Conservation (phyloP, 2,797 vertebrate genomes). For the Silurus lanzhouensis region DNA sequence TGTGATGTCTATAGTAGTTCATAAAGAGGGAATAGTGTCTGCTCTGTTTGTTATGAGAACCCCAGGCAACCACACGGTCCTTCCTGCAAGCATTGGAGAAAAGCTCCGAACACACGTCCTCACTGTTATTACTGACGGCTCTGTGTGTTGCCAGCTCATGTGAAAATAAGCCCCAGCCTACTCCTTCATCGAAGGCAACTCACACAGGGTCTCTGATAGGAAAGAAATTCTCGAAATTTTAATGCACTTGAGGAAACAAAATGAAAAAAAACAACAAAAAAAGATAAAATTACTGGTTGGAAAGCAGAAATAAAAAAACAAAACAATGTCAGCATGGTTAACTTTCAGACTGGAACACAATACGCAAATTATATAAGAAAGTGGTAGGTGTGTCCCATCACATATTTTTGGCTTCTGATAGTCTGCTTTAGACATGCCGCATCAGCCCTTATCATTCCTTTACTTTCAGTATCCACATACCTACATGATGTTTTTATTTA, state of each 20-base stretch:
- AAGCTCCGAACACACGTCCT: constrained; percentile 52
- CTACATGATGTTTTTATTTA: constrained; percentile 24
- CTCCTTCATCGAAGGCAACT: constrained; percentile 20
- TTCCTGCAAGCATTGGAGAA: constrained; percentile 41
- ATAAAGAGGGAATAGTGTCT: constrained; percentile 25
- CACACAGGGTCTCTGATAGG: constrained; percentile 35
- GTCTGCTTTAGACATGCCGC: constrained; percentile 32
- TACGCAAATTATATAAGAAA: constrained; percentile 9
- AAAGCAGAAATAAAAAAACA: neutral
- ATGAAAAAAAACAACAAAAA: neutral
- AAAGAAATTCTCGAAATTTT: constrained; percentile 9
- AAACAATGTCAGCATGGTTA: neutral
- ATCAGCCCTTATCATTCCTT: constrained; percentile 30
- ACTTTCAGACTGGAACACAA: neutral
- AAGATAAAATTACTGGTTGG: neutral
- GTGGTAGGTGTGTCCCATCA: constrained; percentile 4
- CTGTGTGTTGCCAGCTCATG: constrained; percentile 37
- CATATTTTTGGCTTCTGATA: constrained; percentile 20
- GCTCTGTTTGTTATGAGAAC: constrained; percentile 47
- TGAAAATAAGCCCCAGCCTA: constrained; percentile 52
- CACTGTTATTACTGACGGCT: constrained; percentile 34
- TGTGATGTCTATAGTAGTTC: constrained; percentile 21
- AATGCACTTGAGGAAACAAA: neutral
- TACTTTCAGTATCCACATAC: constrained; percentile 18
- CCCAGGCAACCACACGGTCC: constrained; percentile 35